These are phyloP conservation scores for Drosophila kokeensis DNA, from an alignment of 2,888 invertebrate genomes.

Conservation along the genomic window DNA sequence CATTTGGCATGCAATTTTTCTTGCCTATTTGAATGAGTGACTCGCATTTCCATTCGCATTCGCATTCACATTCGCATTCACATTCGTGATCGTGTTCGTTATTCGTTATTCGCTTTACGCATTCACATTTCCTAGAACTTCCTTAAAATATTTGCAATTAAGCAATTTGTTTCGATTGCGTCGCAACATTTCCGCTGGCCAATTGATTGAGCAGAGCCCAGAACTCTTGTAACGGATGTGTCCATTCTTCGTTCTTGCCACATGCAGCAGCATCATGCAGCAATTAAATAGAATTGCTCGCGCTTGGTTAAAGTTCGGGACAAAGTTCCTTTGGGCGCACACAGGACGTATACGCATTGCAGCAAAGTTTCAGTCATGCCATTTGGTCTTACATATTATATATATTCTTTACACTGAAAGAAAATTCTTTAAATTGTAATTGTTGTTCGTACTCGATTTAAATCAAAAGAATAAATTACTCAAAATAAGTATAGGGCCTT, in stretches of 20 bases:
- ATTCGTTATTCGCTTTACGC: constrained; percentile 22
- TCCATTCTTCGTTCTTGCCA: constrained; percentile 54
- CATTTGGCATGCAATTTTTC: constrained; percentile 75
- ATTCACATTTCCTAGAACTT: constrained; percentile 58
- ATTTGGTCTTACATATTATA: not conserved
- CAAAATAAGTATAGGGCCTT: too few species aligned
- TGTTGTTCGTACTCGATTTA: too few species aligned
- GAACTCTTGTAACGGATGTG: constrained; percentile 62
- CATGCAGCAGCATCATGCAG: constrained; percentile 16
- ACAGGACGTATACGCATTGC: constrained; percentile 54
- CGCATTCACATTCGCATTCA: constrained; percentile 24
- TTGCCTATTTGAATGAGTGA: constrained; percentile 72
- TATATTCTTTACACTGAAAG: constrained; percentile 3
- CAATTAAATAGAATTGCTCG: constrained; percentile 56
- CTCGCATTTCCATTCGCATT: constrained; percentile 42
- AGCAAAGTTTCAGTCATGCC: not conserved
- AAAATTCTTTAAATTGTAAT: not conserved
- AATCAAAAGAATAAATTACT: too few species aligned
- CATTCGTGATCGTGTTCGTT: constrained; percentile 17
- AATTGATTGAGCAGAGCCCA: constrained; percentile 61
- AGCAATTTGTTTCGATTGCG: constrained; percentile 68
- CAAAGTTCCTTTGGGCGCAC: constrained; percentile 31
- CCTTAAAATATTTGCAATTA: constrained; percentile 70
- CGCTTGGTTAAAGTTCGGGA: constrained; percentile 28
- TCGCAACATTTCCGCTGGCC: constrained; percentile 70